Percentiles rank a stretch among this genome's conserved stretches.
Conservation (phyloP, 2,113 vertebrate genomes). For the Hydrochoerus hydrochaeris region DNA sequence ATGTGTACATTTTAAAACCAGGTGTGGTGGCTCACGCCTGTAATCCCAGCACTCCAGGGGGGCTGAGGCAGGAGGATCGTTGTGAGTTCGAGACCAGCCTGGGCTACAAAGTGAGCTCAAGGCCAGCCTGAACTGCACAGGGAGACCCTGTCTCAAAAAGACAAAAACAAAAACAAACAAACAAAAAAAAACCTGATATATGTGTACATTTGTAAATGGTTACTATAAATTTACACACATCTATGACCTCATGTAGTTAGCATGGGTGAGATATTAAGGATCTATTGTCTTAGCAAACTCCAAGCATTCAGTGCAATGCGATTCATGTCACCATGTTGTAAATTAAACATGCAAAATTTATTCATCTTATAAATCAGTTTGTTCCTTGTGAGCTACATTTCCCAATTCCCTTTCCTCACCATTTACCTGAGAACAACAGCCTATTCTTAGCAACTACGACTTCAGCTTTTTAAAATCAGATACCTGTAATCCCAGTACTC, state of each 20-base stretch:
- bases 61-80: no score
- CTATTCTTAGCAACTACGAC: not conserved
- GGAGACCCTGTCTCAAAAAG: no score
- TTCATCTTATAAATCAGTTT: not conserved
- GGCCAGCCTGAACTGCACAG: no score
- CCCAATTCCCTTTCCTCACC: not conserved
- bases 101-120: no score
- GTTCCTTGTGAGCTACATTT: not conserved
- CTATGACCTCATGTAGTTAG: not conserved
- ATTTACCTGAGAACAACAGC: not conserved
- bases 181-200: no score
- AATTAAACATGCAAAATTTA: not conserved
- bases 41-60: no score
- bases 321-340: not conserved
- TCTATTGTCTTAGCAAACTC: not conserved
- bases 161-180: no score
- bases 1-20: not conserved
- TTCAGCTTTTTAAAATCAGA: no score
- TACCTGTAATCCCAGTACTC: no score
- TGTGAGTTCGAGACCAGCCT: no score
- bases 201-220: not conserved
- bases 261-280: not conserved
- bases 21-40: no score
- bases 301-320: not conserved
- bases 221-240: not conserved